Conservation (phyloP, 1,140 invertebrate genomes). For the Drosophila athabasca region DNA sequence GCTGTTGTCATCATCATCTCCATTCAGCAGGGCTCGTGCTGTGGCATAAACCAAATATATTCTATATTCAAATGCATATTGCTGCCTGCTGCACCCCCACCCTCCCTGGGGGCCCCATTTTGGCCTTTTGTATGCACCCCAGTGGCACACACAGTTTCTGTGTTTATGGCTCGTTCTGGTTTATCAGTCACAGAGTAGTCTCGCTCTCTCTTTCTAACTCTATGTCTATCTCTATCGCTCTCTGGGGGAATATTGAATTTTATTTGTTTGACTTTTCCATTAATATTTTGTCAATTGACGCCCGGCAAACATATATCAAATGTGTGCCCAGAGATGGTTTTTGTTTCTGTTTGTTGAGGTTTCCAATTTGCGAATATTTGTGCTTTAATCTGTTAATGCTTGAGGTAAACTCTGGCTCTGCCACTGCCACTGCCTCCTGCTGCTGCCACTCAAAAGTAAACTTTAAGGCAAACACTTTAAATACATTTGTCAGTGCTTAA, state of each 20-base stretch:
- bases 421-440: too few species aligned
- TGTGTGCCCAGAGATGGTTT: not conserved
- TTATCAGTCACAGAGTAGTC: not conserved
- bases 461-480: conserved; percentile 24
- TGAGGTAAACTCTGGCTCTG: not conserved
- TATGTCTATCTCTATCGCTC: not conserved
- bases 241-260: conserved; percentile 12
- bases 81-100: too few species aligned
- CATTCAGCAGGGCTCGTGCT: conserved; percentile 37
- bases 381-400: conserved; percentile 28
- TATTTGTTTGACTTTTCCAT: conserved; percentile 49
- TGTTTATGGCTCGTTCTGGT: conserved; percentile 1
- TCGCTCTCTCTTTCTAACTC: not conserved
- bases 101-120: not conserved
- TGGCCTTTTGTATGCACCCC: not conserved
- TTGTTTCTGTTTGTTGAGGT: conserved; percentile 21
- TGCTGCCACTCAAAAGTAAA: not conserved
- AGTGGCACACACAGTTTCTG: not conserved
- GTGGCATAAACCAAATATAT: conserved; percentile 11
- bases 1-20: conserved; percentile 26
- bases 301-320: conserved; percentile 4
- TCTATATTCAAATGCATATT: conserved; percentile 34
- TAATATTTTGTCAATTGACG: conserved; percentile 52
- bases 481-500: conserved; percentile 13
- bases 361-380: conserved; percentile 36